Evolutionary conservation across 2,888 invertebrate species (phyloP).

Genomic region (Ormyrus rosae): DNA sequence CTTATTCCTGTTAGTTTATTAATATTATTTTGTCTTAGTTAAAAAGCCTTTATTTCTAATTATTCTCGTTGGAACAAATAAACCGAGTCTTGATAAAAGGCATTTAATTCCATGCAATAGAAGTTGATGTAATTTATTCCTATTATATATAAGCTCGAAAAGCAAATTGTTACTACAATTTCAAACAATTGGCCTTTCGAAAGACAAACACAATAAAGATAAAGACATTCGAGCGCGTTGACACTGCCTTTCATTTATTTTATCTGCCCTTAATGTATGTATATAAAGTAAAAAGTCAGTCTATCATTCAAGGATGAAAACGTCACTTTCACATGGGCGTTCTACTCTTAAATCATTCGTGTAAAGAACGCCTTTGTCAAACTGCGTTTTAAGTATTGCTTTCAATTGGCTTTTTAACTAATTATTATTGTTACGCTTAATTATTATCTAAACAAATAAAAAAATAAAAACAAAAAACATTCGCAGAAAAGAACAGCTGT

Average conservation of each 20-base stretch:
- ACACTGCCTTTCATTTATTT: slow-evolving; percentile 56
- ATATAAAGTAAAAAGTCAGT: neutral
- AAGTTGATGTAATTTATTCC: slow-evolving; percentile 44
- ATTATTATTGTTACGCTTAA: slow-evolving; percentile 7
- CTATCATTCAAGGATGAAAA: neutral
- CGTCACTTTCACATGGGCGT: neutral
- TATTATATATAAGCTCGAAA: slow-evolving; percentile 10
- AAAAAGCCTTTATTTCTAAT: neutral
- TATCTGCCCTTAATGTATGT: slow-evolving; percentile 39
- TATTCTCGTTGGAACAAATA: slow-evolving; percentile 23
- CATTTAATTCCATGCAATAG: slow-evolving; percentile 24
- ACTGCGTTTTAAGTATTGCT: slow-evolving; percentile 6
- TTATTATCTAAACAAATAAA: slow-evolving; percentile 14
- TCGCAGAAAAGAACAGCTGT: neutral
- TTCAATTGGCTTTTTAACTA: slow-evolving; percentile 35
- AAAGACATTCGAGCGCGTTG: slow-evolving; percentile 47
- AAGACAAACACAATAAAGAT: slow-evolving; percentile 31
- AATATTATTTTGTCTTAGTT: slow-evolving; percentile 9
- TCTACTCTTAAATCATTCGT: neutral
- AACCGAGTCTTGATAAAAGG: slow-evolving; percentile 36
- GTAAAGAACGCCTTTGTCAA: slow-evolving; percentile 16
- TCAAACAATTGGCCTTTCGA: slow-evolving; percentile 20
- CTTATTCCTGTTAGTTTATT: slow-evolving; percentile 45
- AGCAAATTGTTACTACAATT: slow-evolving; percentile 11
- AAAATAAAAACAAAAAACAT: slow-evolving; percentile 5